Percentiles rank a stretch among this genome's conserved stretches.
phyloP scores from a whole-genome alignment of 2,113 vertebrate species.

The Vimba vimba region DNA sequence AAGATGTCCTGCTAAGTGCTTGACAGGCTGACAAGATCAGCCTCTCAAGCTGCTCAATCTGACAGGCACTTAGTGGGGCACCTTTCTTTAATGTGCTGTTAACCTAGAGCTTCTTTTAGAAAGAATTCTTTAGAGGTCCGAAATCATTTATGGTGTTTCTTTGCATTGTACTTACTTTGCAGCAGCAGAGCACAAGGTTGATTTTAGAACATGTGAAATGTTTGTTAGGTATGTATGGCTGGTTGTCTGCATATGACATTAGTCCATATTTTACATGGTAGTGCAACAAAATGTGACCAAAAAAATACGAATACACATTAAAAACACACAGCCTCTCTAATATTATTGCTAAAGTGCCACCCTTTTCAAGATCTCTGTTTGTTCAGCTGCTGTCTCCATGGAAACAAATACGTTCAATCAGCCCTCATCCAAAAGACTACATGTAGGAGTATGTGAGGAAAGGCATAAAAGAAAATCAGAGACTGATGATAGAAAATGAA shows the following conservation, averaged over 20 bases:
- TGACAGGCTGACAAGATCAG: constrained; percentile 13
- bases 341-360: constrained; percentile 31
- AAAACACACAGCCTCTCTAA: constrained; percentile 25
- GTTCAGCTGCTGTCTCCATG: constrained; percentile 62
- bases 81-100: background rate
- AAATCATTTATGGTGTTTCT: background rate
- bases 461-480: constrained; percentile 33
- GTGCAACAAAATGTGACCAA: constrained; percentile 33
- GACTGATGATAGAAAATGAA: constrained; percentile 20
- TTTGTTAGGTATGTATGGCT: background rate
- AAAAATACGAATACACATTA: background rate
- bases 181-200: background rate
- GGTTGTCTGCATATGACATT: background rate
- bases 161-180: background rate
- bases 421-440: constrained; percentile 35
- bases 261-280: constrained; percentile 4
- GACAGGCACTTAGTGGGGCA: background rate
- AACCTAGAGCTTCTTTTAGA: constrained; percentile 26
- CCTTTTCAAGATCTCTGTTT: constrained; percentile 51
- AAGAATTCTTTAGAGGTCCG: background rate
- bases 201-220: background rate
- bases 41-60: background rate
- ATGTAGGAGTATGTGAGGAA: constrained; percentile 40
- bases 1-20: constrained; percentile 4
- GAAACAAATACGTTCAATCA: constrained; percentile 63